These are phyloP conservation scores for Lepus europaeus DNA, from an alignment of 2,113 vertebrate genomes.

Conservation along the genomic window DNA sequence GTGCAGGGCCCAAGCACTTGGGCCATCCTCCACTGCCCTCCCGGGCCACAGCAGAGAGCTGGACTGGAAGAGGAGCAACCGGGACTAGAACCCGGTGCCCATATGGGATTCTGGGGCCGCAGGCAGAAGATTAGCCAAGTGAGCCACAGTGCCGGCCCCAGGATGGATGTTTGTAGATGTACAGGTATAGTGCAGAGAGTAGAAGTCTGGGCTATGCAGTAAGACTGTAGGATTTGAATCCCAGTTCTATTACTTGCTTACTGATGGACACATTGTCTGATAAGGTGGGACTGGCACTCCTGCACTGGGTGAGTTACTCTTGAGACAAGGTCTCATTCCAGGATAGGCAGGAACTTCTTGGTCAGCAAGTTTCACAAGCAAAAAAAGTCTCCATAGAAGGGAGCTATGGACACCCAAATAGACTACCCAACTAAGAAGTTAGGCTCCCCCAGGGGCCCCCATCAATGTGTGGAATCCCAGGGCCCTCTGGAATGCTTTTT, in stretches of 20 bases:
- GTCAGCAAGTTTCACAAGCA: not conserved
- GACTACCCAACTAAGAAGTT: not conserved
- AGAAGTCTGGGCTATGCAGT: not conserved
- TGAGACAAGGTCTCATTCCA: not conserved
- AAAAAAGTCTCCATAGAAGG: not conserved
- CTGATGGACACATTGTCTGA: not conserved
- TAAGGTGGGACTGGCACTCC: not conserved
- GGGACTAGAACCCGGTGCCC: no score
- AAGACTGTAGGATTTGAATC: not conserved
- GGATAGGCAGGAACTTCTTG: not conserved
- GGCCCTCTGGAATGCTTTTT: not conserved
- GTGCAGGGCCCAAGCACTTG: no score
- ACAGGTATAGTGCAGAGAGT: not conserved
- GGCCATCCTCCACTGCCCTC: no score
- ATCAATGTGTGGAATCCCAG: not conserved
- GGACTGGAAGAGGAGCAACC: no score
- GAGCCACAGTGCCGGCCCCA: no score
- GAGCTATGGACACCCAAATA: not conserved
- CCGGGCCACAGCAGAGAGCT: no score
- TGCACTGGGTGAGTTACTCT: not conserved
- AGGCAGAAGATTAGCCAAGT: no score
- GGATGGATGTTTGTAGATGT: not conserved
- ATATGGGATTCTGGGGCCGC: no score
- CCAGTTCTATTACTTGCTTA: not conserved
- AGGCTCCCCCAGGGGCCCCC: not conserved